Base-by-base conservation (phyloP, 2,888 invertebrate species). In the Epirrhoe alternata region DNA sequence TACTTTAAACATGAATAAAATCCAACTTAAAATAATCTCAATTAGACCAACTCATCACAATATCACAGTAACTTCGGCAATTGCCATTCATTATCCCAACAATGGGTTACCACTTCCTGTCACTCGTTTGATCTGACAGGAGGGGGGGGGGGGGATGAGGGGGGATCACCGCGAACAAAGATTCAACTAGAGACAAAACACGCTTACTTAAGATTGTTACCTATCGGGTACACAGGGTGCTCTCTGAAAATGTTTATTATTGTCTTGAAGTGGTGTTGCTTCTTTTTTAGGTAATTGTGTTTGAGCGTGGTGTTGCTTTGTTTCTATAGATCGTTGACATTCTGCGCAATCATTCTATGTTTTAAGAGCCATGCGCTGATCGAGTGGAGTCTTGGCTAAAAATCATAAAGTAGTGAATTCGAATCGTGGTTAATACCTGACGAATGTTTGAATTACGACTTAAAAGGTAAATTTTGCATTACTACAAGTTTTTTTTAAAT, bases 181-280 rank as follows among this genome's bases (percentile, higher is more conserved):
- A 88, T 87, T 86, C 83, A 85, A 86, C 86, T 85, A 81, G 85
- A 87, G 86, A 89, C 90, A 88, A 89, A 89, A 89, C 90, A 89
- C 80, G 88, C 88, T 87, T 85, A 84, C 85, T 86, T 83, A 83
- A 81, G 80, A 75, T 83, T 79, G 81, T 85, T 88, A 90, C 89
- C 87, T 88, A 85, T 80, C 80, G 75, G 35, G 33, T 0, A 45
- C 80, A 86, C 76, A 87, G 86, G 78, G 8, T 84, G 88, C 16
- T 52, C 12, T 42, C 0, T 31, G 10, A 16, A 14, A 47, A 16
- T 47, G 7, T 14, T 47, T 24, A 24, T 2, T 24, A 24, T 24
- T 24, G 1, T 24, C 24, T 24, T 24, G 24, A 24, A 24, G 24
- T 24, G 24, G 24, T 24, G 24, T 24, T 24, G 24, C 24, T 24